Base-by-base conservation (phyloP, 1,140 invertebrate genomes). In the Holotrichia oblita region DNA sequence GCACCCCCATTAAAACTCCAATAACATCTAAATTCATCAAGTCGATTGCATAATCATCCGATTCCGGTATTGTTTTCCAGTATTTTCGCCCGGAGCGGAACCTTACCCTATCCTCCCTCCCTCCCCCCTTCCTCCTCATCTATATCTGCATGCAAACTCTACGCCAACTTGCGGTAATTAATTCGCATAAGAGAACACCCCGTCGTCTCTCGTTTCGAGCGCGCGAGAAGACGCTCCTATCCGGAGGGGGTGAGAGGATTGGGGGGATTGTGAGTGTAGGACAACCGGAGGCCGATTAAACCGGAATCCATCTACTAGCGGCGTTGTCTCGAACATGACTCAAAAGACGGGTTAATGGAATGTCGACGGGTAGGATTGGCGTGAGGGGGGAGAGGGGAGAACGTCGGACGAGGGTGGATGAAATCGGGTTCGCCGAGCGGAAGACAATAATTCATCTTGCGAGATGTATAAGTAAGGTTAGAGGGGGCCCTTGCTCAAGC, bases 371-470 rank as follows among this genome's bases (percentile, higher is more conserved):
- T n/a, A 55, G 27, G 27, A 34, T 34, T 34, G 27, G 27, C 27
- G 27, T 34, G 27, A 34, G 27, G 27, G 27, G 4, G 27, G 27
- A 34, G 4, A 1, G 27, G 27, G 27, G 27, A 2, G 27, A 2
- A 34, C 27, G 27, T 1, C 27, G 27, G 27, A 34, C 27, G 27
- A 34, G 27, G 27, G 27, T 34, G 27, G 27, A 34, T 34, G 27
- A 34, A 34, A 34, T 34, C 27, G 27, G 27, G 27, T 34, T 34
- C 10, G 14, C 48, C 14, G 48, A 55, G 27, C 48, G 48, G 48
- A 55, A 55, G 48, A 55, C 48, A 55, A n/a, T 55, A 55, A 55
- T 55, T 55, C 48, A 55, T 55, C 48, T 55, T 55, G 14, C 48
- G 48, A 55, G 48, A 17, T 7, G 48, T 55, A 17, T 55, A 55